Conservation (phyloP, 1,140 invertebrate genomes). For the Psilanteris sp. region DNA sequence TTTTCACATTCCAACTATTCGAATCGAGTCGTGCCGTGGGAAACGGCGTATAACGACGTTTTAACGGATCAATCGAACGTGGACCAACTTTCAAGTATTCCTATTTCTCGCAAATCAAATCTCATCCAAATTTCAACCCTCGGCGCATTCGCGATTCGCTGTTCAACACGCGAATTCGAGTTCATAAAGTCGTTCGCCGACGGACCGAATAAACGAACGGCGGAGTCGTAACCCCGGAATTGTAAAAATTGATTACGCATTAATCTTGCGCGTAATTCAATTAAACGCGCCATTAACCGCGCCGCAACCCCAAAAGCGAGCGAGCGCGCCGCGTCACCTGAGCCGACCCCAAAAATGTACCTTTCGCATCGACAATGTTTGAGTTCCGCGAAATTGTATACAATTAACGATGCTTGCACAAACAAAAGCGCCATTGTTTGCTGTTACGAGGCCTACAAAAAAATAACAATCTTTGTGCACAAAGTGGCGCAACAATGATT, state of each 20-base stretch:
- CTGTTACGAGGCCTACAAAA: conserved; percentile 13
- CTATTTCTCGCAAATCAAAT: too few relatives aligned
- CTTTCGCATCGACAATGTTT: conserved; percentile 37
- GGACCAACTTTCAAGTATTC: too few relatives aligned
- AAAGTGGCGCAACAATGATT: conserved; percentile 50
- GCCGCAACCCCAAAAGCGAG: background rate
- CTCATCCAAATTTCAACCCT: too few relatives aligned
- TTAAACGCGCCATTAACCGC: conserved; percentile 30
- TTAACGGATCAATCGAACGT: too few relatives aligned
- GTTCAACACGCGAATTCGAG: too few relatives aligned
- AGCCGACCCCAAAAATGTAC: conserved; percentile 1
- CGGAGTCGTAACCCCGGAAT: conserved; percentile 3
- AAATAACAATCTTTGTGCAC: conserved; percentile 47
- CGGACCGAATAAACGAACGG: too few relatives aligned
- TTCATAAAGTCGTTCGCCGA: too few relatives aligned
- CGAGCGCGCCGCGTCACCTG: background rate
- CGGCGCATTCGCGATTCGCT: too few relatives aligned
- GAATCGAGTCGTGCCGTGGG: too few relatives aligned
- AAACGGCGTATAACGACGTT: too few relatives aligned
- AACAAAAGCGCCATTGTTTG: conserved; percentile 55
- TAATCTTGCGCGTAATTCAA: conserved; percentile 17
- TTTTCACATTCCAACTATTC: too few relatives aligned
- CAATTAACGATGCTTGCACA: conserved; percentile 58
- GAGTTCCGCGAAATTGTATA: conserved; percentile 52
- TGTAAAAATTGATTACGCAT: conserved; percentile 10